phyloP scores from a whole-genome alignment of 2,113 vertebrate species.

The Butorides virescens region DNA sequence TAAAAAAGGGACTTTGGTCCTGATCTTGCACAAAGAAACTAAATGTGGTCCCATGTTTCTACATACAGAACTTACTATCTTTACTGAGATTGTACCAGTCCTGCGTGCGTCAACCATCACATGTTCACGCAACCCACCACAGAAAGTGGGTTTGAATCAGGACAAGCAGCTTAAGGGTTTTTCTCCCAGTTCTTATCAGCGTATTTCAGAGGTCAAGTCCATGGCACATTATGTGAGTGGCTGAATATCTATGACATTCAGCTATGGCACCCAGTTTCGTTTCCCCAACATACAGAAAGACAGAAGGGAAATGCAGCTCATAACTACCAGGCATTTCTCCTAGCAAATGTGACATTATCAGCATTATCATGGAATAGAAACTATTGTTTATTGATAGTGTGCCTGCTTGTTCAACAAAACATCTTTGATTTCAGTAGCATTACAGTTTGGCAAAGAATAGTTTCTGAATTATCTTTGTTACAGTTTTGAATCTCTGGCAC shows the following conservation, averaged over 20 bases:
- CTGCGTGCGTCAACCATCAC: background rate
- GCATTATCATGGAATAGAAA: background rate
- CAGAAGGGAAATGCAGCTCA: background rate
- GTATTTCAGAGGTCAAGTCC: background rate
- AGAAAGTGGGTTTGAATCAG: background rate
- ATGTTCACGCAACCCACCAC: background rate
- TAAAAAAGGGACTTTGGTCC: background rate
- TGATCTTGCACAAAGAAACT: background rate
- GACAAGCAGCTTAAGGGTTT: background rate
- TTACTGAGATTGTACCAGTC: background rate
- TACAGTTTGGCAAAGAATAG: constrained; percentile 19
- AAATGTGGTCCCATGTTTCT: background rate
- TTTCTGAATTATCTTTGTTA: constrained; percentile 20
- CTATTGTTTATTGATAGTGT: background rate
- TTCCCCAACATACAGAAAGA: background rate
- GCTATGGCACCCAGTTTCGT: background rate
- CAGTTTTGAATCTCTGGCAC: constrained; percentile 18
- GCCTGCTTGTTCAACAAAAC: constrained; percentile 1
- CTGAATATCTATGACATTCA: background rate
- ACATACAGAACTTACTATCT: background rate
- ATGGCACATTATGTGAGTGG: background rate
- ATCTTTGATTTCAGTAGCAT: background rate
- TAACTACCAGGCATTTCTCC: background rate
- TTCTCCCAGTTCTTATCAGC: background rate
- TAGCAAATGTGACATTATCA: background rate